Evolutionary conservation across 2,797 vertebrate species (phyloP).

Genomic region (Heteromormyrus szaboi): DNA sequence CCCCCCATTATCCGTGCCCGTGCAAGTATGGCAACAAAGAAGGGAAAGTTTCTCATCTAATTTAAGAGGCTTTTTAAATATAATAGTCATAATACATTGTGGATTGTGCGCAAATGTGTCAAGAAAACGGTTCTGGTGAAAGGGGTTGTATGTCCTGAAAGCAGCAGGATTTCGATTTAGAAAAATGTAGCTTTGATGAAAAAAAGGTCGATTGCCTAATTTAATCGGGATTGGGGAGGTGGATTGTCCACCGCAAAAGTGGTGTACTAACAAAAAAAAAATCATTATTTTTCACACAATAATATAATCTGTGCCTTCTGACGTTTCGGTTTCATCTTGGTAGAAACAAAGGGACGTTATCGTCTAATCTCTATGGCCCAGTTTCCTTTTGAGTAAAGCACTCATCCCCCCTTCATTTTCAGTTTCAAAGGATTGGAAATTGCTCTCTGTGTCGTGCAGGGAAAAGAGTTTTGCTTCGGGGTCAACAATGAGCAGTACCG

Average conservation of each 20-base stretch:
- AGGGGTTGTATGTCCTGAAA: neutral
- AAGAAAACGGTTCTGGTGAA: neutral
- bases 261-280: neutral
- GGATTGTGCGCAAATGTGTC: neutral
- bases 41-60: neutral
- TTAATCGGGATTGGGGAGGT: neutral
- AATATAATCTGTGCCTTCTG: neutral
- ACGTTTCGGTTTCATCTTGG: neutral
- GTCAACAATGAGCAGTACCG: conserved; percentile 73
- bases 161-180: neutral
- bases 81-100: neutral
- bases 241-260: neutral
- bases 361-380: neutral
- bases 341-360: neutral
- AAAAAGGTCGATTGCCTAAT: neutral
- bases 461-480: conserved; percentile 71
- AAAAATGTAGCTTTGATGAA: neutral
- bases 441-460: conserved; percentile 45
- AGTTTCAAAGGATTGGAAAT: neutral
- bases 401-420: neutral
- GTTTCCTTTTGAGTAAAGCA: neutral
- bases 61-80: neutral
- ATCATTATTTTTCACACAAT: neutral
- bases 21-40: neutral
- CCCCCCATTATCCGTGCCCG: neutral